phyloP scores from a whole-genome alignment of 2,888 invertebrate genomes.

The Eudasyphora cyanicolor region DNA sequence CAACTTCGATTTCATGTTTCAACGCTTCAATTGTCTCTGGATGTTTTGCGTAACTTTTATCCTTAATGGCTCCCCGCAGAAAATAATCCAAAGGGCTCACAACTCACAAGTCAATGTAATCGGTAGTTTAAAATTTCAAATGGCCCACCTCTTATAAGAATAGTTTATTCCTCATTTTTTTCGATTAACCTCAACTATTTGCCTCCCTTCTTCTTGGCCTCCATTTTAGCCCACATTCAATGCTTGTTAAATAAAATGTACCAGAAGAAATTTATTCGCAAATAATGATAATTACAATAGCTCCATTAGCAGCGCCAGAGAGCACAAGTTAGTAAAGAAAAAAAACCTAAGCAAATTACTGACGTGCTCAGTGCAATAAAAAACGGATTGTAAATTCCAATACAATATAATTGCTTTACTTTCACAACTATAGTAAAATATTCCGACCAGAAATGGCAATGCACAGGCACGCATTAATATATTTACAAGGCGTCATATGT shows the following conservation, averaged over 20 bases:
- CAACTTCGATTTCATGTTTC: too few species aligned
- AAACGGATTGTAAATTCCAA: slow-evolving; percentile 14
- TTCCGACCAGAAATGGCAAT: neutral
- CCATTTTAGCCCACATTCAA: neutral
- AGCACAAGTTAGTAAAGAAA: neutral
- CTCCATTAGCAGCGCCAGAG: neutral
- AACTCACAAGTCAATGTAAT: too few species aligned
- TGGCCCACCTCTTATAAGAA: too few species aligned
- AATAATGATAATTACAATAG: slow-evolving; percentile 17
- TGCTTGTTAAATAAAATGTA: neutral
- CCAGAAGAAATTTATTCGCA: neutral
- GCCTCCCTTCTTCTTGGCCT: neutral
- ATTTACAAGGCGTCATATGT: too few species aligned
- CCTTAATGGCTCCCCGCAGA: too few species aligned
- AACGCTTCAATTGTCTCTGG: too few species aligned
- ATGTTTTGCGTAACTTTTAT: too few species aligned
- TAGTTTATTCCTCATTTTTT: too few species aligned
- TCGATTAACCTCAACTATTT: neutral
- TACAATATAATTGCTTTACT: slow-evolving; percentile 15
- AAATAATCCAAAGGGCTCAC: too few species aligned
- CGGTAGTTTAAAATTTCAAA: too few species aligned
- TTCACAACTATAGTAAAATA: neutral
- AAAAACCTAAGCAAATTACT: neutral
- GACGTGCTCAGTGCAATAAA: neutral
- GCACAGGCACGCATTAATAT: neutral